These are phyloP conservation scores for Lethrus apterus DNA, from an alignment of 1,140 invertebrate species.

Conservation along the genomic window DNA sequence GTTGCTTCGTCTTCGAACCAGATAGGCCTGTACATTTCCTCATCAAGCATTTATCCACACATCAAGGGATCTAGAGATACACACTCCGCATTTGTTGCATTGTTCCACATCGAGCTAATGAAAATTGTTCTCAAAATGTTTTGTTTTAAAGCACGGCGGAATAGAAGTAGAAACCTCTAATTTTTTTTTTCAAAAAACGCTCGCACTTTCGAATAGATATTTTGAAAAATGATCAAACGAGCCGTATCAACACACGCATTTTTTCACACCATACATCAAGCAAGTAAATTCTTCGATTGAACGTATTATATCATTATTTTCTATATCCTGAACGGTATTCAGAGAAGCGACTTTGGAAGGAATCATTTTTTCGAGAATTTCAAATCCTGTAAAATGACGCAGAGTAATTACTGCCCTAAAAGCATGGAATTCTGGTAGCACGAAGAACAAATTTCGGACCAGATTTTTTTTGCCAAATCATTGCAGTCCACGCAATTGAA, in stretches of 20 bases:
- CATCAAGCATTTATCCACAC: too few species aligned
- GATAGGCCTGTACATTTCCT: too few species aligned
- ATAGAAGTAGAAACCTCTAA: conserved; percentile 26
- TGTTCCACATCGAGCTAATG: too few species aligned
- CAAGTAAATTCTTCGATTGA: conserved; percentile 19
- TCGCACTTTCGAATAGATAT: conserved; percentile 23
- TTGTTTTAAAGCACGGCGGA: conserved; percentile 30
- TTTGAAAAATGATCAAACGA: conserved; percentile 27
- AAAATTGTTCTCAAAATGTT: too few species aligned
- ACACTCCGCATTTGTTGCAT: too few species aligned
- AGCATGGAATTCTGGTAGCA: conserved; percentile 32
- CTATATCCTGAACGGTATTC: conserved; percentile 28
- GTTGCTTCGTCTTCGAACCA: too few species aligned
- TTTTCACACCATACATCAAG: too few species aligned
- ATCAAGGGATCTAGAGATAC: too few species aligned
- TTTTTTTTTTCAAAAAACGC: conserved; percentile 28
- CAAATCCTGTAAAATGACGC: conserved; percentile 35
- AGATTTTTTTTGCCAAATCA: conserved; percentile 30
- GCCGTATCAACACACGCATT: conserved; percentile 28
- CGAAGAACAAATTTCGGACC: conserved; percentile 27
- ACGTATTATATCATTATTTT: conserved; percentile 28
- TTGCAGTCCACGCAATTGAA: conserved; percentile 32
- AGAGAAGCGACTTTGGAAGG: conserved; percentile 23
- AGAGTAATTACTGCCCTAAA: conserved; percentile 36
- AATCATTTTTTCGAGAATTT: conserved; percentile 24